Evolutionary conservation across 1,140 invertebrate genomes (phyloP).

Genomic region (Acyrthosiphon pisum): DNA sequence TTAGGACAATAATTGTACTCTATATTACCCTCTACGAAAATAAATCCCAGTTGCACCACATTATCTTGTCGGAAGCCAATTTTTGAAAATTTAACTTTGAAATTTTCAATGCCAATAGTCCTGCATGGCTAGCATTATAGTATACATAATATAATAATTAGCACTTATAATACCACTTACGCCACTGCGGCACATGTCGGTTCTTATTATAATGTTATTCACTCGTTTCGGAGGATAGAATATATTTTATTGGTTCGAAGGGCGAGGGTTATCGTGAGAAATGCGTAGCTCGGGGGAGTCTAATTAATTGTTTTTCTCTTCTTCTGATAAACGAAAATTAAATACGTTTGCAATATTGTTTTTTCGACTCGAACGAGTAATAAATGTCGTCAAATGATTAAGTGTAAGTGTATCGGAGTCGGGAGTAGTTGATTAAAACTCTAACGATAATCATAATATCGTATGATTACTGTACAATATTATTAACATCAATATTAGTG

Average conservation of each 20-base stretch:
- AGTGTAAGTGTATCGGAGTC: not conserved
- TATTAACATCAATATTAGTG: not conserved
- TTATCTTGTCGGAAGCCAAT: not conserved
- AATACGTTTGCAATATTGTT: not conserved
- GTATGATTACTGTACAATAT: not conserved
- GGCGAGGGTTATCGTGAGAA: not conserved
- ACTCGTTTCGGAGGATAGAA: not conserved
- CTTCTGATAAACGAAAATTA: constrained; percentile 17
- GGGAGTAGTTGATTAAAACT: not conserved
- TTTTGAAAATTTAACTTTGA: not conserved
- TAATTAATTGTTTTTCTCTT: constrained; percentile 17
- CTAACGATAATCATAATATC: not conserved
- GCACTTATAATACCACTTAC: not conserved
- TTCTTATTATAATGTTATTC: constrained; percentile 3
- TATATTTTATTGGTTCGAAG: not conserved
- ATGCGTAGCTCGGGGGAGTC: not conserved
- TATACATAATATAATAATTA: too few species aligned
- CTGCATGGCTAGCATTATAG: not conserved
- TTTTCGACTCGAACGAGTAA: not conserved
- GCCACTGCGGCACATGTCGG: not conserved
- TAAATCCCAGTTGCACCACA: not conserved
- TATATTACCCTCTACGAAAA: not conserved
- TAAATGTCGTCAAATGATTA: constrained; percentile 35
- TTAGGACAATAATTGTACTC: not conserved
- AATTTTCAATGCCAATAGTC: not conserved